Conservation (phyloP, 1,140 invertebrate genomes). For the Zaprionus inermis region DNA sequence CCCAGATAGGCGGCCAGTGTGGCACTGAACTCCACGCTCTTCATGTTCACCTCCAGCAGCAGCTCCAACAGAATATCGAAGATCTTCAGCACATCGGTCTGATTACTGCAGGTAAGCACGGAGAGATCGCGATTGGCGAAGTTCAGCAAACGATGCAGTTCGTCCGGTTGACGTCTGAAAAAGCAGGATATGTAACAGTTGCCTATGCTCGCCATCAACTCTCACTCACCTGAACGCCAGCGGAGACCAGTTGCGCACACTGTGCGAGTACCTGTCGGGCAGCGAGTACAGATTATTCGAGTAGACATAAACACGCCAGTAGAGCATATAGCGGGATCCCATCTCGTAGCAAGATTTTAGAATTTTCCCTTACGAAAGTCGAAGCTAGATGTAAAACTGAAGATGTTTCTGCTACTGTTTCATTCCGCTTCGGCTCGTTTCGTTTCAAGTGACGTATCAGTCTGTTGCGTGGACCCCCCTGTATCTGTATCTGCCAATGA, state of each 20-base stretch:
- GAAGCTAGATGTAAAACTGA: background rate
- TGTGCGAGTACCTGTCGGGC: background rate
- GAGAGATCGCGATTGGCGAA: constrained; percentile 63
- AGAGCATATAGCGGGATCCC: constrained; percentile 49
- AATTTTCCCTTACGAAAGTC: background rate
- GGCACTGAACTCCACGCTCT: constrained; percentile 27
- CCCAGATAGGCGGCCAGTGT: constrained; percentile 85
- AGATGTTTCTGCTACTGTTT: constrained; percentile 1
- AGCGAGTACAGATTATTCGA: constrained; percentile 53
- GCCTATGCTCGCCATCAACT: background rate
- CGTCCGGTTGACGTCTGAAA: constrained; percentile 30
- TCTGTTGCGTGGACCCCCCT: background rate
- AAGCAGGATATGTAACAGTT: background rate
- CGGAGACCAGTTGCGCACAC: constrained; percentile 43
- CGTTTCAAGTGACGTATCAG: background rate
- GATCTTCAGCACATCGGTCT: constrained; percentile 16
- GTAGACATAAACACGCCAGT: constrained; percentile 61
- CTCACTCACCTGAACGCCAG: constrained; percentile 26
- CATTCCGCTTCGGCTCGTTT: constrained; percentile 16
- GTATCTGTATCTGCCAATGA: background rate
- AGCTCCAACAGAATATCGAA: constrained; percentile 38
- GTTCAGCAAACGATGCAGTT: constrained; percentile 44
- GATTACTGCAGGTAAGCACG: constrained; percentile 28
- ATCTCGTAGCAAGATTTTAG: constrained; percentile 12
- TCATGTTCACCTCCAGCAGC: constrained; percentile 29